Base-by-base conservation (phyloP, 2,797 vertebrate genomes). In the Clarias laeviceps region DNA sequence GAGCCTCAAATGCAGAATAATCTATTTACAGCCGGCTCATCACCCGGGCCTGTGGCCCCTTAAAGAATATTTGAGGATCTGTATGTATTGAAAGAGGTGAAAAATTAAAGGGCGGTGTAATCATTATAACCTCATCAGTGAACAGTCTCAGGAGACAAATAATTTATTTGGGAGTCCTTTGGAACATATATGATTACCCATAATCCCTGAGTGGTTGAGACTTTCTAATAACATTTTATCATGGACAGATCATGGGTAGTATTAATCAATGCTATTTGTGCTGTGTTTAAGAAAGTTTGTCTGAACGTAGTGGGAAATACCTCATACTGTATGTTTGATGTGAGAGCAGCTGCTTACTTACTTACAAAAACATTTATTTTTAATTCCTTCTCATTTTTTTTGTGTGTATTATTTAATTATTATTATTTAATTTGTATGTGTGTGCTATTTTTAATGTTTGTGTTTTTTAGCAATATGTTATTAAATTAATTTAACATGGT, bases 21-120 rank as follows among this genome's bases (percentile, higher is more conserved):
- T 97, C 95, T 95, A 95, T 97, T 97, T 96, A 95, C 93, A 96
- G 93, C 93, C 86, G 94, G 93, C 94, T 95, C 94, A 94, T 94
- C 94, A 95, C 80, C 73, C 79, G 50, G 73, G 89, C 69, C 81
- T 77, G 27, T 90, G 91, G 90, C 93, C 93, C 91, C 91, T 94
- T 92, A 93, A 95, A 93, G 89, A 93, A 94, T 90, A 95, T 93
- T 95, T 94, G 93, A 92, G 95, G 95, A 95, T 96, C 94, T 95
- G 95, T 95, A 95, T 92, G 94, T 96, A 96, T 95, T 93, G 95
- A 96, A 82, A 64, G 24, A 56, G n/a, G 54, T 68, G 68, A 40
- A 61, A 83, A 83, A 86, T 72, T 70, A 80, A 77, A 61, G 54
- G 84, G 92, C 91, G 91, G 92, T 88, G 92, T 92, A 94, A 93